Percentiles rank a stretch among this genome's conserved stretches.
Conservation (phyloP, 2,888 invertebrate species). For the Lasioglossum villosulum region DNA sequence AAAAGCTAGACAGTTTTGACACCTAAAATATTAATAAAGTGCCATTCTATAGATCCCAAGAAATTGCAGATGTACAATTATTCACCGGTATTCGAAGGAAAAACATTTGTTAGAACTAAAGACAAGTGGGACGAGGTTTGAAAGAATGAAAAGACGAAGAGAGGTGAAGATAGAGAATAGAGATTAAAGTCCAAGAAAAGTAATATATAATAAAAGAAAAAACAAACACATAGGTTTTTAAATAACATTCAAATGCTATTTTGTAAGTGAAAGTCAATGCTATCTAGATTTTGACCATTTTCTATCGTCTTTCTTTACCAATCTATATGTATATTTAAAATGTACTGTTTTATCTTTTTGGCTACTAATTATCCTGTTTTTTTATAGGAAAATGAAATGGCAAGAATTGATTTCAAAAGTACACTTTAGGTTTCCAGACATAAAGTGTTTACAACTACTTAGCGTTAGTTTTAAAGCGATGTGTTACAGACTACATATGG, state of each 20-base stretch:
- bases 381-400: slow-evolving; percentile 83
- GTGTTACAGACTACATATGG: slow-evolving; percentile 83
- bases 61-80: neutral
- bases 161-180: too few relatives aligned
- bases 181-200: too few relatives aligned
- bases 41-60: neutral
- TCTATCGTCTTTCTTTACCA: neutral
- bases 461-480: slow-evolving; percentile 83
- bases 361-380: neutral
- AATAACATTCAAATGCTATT: neutral
- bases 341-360: neutral
- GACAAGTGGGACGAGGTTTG: too few relatives aligned
- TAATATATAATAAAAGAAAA: too few relatives aligned
- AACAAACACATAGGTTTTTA: too few relatives aligned
- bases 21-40: slow-evolving; percentile 3
- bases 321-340: neutral
- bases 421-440: slow-evolving; percentile 82
- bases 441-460: slow-evolving; percentile 81
- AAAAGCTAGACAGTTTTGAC: neutral
- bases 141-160: too few relatives aligned
- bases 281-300: neutral
- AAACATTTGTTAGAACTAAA: neutral
- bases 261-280: neutral
- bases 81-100: neutral
- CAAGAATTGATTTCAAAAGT: slow-evolving; percentile 81